A percentile compares a stretch with the other conserved stretches of the same genome.
phyloP scores from a whole-genome alignment of 1,140 invertebrate genomes.

The Drusus annulatus region DNA sequence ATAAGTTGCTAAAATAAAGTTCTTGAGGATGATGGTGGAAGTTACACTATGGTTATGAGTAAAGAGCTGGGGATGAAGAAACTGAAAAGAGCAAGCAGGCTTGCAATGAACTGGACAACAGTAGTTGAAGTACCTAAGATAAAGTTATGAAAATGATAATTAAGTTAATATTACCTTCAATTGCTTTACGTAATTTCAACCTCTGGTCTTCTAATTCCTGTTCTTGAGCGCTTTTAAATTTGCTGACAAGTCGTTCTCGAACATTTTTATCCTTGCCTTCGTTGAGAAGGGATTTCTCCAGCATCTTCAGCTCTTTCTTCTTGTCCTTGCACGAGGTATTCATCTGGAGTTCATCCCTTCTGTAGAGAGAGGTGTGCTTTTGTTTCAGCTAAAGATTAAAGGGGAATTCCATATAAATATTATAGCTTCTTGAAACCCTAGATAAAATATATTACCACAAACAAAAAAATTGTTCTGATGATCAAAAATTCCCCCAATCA shows the following conservation, averaged over 20 bases:
- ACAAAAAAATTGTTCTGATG: too few species aligned
- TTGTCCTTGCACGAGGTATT: slow-evolving; percentile 48
- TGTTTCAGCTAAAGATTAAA: slow-evolving; percentile 29
- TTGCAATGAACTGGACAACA: too few species aligned
- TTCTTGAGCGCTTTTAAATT: slow-evolving; percentile 73
- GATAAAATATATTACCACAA: too few species aligned
- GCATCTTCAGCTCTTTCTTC: slow-evolving; percentile 54
- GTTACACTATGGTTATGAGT: too few species aligned
- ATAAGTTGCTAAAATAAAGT: too few species aligned
- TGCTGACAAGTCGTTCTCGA: slow-evolving; percentile 69
- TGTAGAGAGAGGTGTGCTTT: slow-evolving; percentile 17
- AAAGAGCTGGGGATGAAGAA: too few species aligned
- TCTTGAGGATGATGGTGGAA: too few species aligned
- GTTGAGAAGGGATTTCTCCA: slow-evolving; percentile 53
- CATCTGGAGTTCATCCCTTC: slow-evolving; percentile 27
- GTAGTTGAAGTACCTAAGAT: too few species aligned
- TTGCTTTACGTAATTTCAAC: slow-evolving; percentile 71
- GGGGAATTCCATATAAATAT: not conserved
- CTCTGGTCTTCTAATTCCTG: slow-evolving; percentile 71
- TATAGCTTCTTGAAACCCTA: too few species aligned
- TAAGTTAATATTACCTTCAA: slow-evolving; percentile 66
- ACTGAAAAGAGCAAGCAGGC: too few species aligned
- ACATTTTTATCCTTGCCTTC: slow-evolving; percentile 59
- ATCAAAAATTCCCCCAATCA: too few species aligned
- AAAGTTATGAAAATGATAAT: too few species aligned